Evolutionary conservation across 2,888 invertebrate genomes (phyloP), one percentile per base, ranked within the genome.

Genomic region (Catocala sponsa): DNA sequence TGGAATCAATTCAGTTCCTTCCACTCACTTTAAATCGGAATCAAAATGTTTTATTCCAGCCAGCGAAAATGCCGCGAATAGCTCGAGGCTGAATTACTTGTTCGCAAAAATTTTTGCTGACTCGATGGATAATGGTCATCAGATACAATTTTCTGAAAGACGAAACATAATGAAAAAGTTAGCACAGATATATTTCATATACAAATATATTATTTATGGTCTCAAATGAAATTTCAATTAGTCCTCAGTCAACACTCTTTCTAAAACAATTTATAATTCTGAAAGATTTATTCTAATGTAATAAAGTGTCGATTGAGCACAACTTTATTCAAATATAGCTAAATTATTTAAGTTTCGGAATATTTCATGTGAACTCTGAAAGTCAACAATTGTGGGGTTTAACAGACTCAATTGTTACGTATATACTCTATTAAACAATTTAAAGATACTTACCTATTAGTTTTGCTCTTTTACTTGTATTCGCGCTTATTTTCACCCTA

Each of bases 41-140:
- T 80, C 78, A 79, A 83, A 91, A 92, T 91, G 91, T 91, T 93
- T 91, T 91, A 91, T 92, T 89, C 89, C 86, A 83, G 82, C 85
- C 88, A 89, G 86, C 84, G 88, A 89, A 82, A 92, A 91, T 86
- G 87, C 87, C 85, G 80, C 88, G 86, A 89, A 89, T 86, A 83
- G 88, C 86, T 88, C 80, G 81, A 70, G 85, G 84, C 84, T 80
- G 87, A 88, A 91, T 89, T 89, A 90, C 90, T 89, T 89, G 83
- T 81, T 88, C 84, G 84, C 88, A 86, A 87, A 91, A 88, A 88
- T 88, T 88, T 70, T 64, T 55, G 60, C 67, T 70, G 63, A 73
- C 65, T 73, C 74, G 42, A 56, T 55, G 53, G 58, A 61, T 64
- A 72, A 72, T 68, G 63, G 63, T 68, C 65, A 70, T 54, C 67